A percentile compares a stretch with the other conserved stretches of the same genome.
Evolutionary conservation across 2,797 vertebrate species (phyloP).

Genomic region (Sarcoramphus papa): DNA sequence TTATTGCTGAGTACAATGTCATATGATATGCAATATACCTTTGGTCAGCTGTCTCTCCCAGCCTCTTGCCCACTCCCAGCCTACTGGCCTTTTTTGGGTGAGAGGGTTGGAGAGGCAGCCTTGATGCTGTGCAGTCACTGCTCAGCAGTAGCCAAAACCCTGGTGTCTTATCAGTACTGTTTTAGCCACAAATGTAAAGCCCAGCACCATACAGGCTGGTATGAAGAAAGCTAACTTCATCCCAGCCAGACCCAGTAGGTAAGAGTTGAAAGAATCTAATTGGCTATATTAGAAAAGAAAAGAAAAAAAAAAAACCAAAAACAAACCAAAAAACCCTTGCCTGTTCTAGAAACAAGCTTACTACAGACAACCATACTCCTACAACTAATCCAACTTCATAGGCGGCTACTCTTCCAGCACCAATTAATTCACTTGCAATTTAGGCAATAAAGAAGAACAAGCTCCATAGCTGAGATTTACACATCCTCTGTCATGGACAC

Average conservation of each 20-base stretch:
- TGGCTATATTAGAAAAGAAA: background rate
- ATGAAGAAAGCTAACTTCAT: background rate
- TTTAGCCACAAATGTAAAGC: background rate
- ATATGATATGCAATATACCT: background rate
- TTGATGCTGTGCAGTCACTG: background rate
- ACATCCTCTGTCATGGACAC: background rate
- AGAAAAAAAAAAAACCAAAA: fast-evolving
- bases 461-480: background rate
- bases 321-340: background rate
- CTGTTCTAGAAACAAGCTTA: background rate
- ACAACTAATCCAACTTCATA: background rate
- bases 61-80: background rate
- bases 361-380: background rate
- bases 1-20: background rate
- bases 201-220: background rate
- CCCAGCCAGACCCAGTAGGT: background rate
- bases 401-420: background rate
- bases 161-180: background rate
- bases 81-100: background rate
- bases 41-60: background rate
- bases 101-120: background rate
- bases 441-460: background rate
- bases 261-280: background rate
- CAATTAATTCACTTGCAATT: background rate
- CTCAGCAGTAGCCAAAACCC: background rate